Base-by-base conservation (phyloP, 1,140 invertebrate genomes). In the Eciton burchellii region DNA sequence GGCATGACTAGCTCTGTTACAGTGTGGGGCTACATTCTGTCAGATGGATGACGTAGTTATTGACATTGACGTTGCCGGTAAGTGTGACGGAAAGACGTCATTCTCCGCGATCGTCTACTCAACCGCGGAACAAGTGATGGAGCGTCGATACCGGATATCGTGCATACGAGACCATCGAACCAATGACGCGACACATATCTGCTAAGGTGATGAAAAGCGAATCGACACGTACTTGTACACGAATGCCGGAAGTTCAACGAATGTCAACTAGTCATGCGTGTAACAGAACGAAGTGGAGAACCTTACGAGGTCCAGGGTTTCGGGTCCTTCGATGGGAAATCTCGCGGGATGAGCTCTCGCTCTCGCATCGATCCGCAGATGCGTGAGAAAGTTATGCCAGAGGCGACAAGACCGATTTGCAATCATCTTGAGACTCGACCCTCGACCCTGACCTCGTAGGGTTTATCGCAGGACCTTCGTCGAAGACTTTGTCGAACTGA, bases 221-320 rank as follows among this genome's bases (percentile, higher is more conserved):
- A 45, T 76, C 49, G 35, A 29, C 6, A 63, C 19, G 29, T 47
- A 77, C 24, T 79, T 56, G 70, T 79, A 63, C 29, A 26, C 73
- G 45, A 81, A 57, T 73, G 56, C 12, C 47, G 57, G 73, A 35
- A 76, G 71, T 41, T 87, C 56, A 82, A 84, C 45, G 63, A 84
- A 82, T 84, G 70, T 85, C 79, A 84, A 89, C 84, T 82, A 87
- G 84, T 83, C 87, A 89, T 88, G 88, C 87, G 87, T 84, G 82
- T 86, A 84, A 86, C 84, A 89, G 65, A 71, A 88, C 71, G 83
- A 45, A 11, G 21, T 49, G 16, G 35, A 35, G 35, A 73, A 85
- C 79, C 62, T 62, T 19, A 71, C 65, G 79, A 85, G 71, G 60
- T 77, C 35, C 29, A 16, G 35, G 0, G 21, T 19, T n/a, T 21